Evolutionary conservation across 2,797 vertebrate species (phyloP), one percentile per base, ranked within the genome.

Genomic region (Diglossa cyanea): DNA sequence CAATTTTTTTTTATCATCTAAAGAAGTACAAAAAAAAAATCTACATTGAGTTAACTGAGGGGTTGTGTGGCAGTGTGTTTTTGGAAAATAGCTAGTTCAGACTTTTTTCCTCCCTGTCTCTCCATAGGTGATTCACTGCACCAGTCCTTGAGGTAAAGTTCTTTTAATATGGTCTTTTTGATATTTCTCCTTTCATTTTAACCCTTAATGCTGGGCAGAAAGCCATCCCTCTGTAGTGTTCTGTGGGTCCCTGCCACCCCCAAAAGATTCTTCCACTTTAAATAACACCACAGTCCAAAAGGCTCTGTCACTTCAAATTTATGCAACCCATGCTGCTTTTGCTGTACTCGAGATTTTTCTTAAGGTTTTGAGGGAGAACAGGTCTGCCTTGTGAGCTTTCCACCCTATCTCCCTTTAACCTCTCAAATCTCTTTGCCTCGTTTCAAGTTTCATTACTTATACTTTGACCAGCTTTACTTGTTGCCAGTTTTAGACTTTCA

Each of bases 361-460:
- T 82, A 58, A 2, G 24, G 45, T 88, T 94, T 96, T 96, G 92
- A 94, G 78, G 88, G 90, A 87, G 92, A 96, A 73, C 88, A 93
- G 92, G 92, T 96, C 94, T 95, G 77, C 51, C 58, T 86, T 85
- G 76, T 51, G 73, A 71, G 81, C 74, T 92, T 93, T 84, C 86
- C 68, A 54, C 71, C 65, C 81, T 85, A 71, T 97, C 93, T 96
- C 80, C 84, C 58, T 84, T 90, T 90, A 92, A 93, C 87, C 80
- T 94, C 79, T 86, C 61, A 91, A 95, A 94, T 92, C 83, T 96
- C 86, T 93, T 92, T 95, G 51, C 77, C 73, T 76, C 31, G 88
- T 93, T 95, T 96, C 92, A 87, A 88, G 83, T 96, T 96, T 95
- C 90, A 94, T 91, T 95, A 80, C 88, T 93, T 71, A 67, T 83